phyloP scores from a whole-genome alignment of 2,797 vertebrate species.

The Halcyon smyrnensis region DNA sequence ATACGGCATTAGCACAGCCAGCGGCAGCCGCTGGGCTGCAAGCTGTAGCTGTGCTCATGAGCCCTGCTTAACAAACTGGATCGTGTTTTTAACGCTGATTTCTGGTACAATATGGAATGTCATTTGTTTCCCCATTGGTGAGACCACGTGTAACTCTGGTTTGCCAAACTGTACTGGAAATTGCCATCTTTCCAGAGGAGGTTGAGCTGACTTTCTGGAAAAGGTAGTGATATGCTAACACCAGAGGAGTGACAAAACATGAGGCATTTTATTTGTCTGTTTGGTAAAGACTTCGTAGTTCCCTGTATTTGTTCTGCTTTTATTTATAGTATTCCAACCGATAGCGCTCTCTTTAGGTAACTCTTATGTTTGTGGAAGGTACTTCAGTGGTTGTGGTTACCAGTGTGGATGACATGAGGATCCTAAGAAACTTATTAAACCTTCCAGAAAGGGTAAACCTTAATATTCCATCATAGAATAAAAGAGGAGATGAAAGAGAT shows the following conservation, averaged over 20 bases:
- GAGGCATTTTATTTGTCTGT: not conserved
- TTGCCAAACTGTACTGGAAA: not conserved
- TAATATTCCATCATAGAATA: not conserved
- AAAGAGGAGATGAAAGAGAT: not conserved
- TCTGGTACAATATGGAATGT: not conserved
- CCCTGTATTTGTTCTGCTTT: not conserved
- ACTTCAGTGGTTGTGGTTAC: not conserved
- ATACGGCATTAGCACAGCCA: rapidly evolving
- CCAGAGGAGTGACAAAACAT: not conserved
- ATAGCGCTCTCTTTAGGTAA: not conserved
- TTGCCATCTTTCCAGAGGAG: not conserved
- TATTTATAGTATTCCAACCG: not conserved
- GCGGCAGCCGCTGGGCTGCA: not conserved
- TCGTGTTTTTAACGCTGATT: not conserved
- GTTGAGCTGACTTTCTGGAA: not conserved
- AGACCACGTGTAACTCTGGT: not conserved
- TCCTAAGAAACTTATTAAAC: not conserved
- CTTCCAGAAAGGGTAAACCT: not conserved
- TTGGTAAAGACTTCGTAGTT: not conserved
- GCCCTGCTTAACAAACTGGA: not conserved
- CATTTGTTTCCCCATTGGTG: not conserved
- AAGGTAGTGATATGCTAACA: not conserved
- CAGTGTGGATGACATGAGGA: not conserved
- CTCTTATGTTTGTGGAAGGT: not conserved
- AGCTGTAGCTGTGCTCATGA: not conserved